Evolutionary conservation across 2,797 vertebrate species (phyloP), one percentile per base, ranked within the genome.

Genomic region (Kryptopterus vitreolus): DNA sequence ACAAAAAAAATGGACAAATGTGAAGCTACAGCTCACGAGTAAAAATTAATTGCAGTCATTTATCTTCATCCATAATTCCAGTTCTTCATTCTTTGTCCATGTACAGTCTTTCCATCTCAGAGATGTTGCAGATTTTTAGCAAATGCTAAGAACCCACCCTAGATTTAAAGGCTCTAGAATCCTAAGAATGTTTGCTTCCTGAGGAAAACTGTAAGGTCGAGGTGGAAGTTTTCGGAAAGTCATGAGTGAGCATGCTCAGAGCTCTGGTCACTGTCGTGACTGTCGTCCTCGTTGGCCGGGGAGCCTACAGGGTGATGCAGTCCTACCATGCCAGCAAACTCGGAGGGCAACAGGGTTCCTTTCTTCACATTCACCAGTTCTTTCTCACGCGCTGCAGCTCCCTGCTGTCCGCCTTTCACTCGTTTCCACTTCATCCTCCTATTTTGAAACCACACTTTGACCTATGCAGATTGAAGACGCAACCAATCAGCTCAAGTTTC

Each of bases 371-470:
- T 95, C 83, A 94, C 95, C 88, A 96, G 93, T 93, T 96, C 95
- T 89, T 95, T 96, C 87, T 96, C 95, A 62, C 94, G 91, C 4
- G 94, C 95, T 0, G 94, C 95, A 20, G 95, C 95, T 61, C 95
- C 95, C 88, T 96, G 95, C 86, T 96, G 95, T 4, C 95, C 95
- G 24, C 95, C 95, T 89, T 96, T 96, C 81, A 96, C 95, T 33
- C 95, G 90, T 89, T 96, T 96, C 95, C 95, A 96, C 87, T 96
- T 96, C 95, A 96, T 96, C 57, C 95, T 84, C 77, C 95, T 89
- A 90, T 96, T 96, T 90, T 96, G 95, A 88, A 96, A 96, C 95
- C 95, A 96, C 80, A 96, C 95, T 87, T 96, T 96, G 52, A 96
- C 95, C 95, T 96, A 90, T 12, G 24, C 11, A 76, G 5, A 79